Evolutionary conservation across 2,797 vertebrate species (phyloP), one percentile per base, ranked within the genome.

Genomic region (Oryzias dopingdopingensis): DNA sequence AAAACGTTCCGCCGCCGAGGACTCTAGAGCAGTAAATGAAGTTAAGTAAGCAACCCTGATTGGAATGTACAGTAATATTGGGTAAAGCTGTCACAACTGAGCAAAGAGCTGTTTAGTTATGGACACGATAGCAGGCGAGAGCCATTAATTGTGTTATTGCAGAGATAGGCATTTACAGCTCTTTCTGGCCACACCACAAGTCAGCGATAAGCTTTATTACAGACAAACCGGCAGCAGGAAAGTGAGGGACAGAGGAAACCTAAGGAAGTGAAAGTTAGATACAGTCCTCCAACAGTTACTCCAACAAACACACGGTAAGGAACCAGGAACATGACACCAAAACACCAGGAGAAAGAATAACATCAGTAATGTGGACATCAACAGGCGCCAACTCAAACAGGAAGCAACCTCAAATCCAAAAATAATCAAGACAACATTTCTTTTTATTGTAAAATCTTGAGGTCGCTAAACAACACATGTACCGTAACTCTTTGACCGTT

Each of bases 71-170:
- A 14, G 50, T 2, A 6, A 0, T 2, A 42, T 15, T 5, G 15
- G 1, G 37, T 6, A 5, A 26, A 1, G 18, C 6, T 53, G 29
- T 13, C 3, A 37, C 48, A 49, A 50, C 43, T 49, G 32, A 46
- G 52, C 16, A 15, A 42, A 1, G 20, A 56, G 14, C 23, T 0
- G 66, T 66, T 49, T 49, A 22, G 20, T 55, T 29, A 4, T 10
- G 23, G 48, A 70, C 40, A 61, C 56, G 49, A 64, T 49, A 59
- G 69, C 76, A 67, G 58, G 49, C 49, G 55, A 10, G 32, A 4
- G 32, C 32, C 32, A 37, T 6, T 37, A 37, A 37, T 37, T 12
- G 32, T 12, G 32, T 37, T 37, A 37, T 37, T 37, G 3, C 32
- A 37, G 32, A 46, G 42, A 51, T n/a, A 51, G 52, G 53, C 26